These are phyloP conservation scores for Cephalopterus ornatus DNA, from an alignment of 2,113 vertebrate species.

Conservation along the genomic window DNA sequence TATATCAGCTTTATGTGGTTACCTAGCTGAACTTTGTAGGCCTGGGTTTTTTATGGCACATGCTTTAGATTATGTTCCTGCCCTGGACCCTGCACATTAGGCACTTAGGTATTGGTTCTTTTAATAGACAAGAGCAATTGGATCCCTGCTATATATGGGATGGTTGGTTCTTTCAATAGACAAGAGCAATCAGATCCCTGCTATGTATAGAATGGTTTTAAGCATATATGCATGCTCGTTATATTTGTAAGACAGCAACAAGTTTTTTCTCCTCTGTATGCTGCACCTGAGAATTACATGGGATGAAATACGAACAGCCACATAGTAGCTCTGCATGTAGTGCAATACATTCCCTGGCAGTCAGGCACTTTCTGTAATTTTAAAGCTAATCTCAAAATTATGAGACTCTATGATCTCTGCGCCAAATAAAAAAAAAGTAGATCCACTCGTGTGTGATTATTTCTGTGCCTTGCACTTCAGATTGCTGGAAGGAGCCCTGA, in stretches of 20 bases:
- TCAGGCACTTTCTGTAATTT: neutral
- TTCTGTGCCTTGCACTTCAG: neutral
- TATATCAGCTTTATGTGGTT: neutral
- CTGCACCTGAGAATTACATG: neutral
- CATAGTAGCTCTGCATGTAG: neutral
- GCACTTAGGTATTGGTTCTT: neutral
- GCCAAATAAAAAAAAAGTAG: neutral
- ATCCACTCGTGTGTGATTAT: neutral
- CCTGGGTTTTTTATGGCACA: neutral
- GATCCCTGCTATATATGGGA: neutral
- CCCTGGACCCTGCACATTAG: neutral
- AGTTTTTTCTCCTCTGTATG: neutral
- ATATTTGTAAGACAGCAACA: neutral
- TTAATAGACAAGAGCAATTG: neutral
- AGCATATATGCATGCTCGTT: neutral
- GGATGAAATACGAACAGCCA: neutral
- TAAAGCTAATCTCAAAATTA: neutral
- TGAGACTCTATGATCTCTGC: neutral
- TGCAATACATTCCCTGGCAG: neutral
- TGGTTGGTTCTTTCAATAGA: slow-evolving; percentile 8
- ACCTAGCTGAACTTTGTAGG: neutral
- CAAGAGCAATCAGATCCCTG: neutral
- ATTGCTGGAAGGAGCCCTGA: neutral
- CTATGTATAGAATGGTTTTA: neutral
- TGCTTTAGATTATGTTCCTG: neutral